Evolutionary conservation across 2,113 vertebrate genomes (phyloP), one percentile per base, ranked within the genome.

Genomic region (Pavo muticus): DNA sequence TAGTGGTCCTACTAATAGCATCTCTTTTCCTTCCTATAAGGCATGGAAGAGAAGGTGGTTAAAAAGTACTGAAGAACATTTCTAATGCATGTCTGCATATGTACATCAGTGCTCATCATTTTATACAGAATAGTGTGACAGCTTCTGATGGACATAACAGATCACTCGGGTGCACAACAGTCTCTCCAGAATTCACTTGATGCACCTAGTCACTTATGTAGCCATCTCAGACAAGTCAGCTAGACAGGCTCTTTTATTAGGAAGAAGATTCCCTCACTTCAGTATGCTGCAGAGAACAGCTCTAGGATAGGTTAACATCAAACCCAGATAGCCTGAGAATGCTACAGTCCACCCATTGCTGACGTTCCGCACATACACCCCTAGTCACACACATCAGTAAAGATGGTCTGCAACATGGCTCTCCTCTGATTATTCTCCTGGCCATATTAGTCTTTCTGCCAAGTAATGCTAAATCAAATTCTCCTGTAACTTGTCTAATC

Each of bases 11-110:
- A 75, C 76, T 96, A 92, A 95, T 88, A 87, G 86, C 65, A 82
- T 97, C 96, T 77, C 95, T 97, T 94, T 97, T 98, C 88, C 96
- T 97, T 92, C 97, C 98, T 98, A 54, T 5, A 91, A 68, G 75
- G 69, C 50, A 97, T 24, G 91, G 56, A 94, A 91, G 71, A 90
- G 80, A 81, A 95, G 37, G 30, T 88, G 17, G 42, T 90, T 95
- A 95, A 88, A 83, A 94, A 93, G 44, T 27, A 69, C 29, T 44
- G 40, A 87, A 84, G 59, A 90, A 76, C 35, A 80, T 82, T 88
- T 67, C 56, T 87, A 91, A 95, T 71, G 24, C 37, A 83, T 79
- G 25, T 24, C 37, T 90, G 68, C 50, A 96, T 50, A 86, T 35
- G 56, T 5, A 47, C 7, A 29, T 39, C 69, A 88, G 45, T 70